phyloP scores from a whole-genome alignment of 2,797 vertebrate species.

The Oryzias sinensis region DNA sequence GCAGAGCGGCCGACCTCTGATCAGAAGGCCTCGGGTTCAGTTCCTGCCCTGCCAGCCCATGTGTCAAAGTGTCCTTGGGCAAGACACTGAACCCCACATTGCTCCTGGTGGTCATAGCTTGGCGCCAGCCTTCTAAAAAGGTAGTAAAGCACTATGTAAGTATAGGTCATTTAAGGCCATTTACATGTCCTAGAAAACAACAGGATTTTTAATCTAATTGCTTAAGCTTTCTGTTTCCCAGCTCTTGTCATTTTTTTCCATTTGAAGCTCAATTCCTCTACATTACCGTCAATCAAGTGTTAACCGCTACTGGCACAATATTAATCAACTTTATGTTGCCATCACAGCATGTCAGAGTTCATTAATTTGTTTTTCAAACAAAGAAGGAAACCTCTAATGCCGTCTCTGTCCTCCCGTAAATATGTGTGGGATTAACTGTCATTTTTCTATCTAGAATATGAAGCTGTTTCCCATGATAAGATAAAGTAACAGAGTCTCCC shows the following conservation, averaged over 20 bases:
- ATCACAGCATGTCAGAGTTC: neutral
- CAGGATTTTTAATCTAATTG: too few species aligned
- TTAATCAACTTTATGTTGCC: constrained; percentile 26
- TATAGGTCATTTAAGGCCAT: too few species aligned
- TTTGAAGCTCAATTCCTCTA: neutral
- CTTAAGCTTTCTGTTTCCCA: neutral
- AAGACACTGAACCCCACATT: too few species aligned
- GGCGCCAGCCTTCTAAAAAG: too few species aligned
- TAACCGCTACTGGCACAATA: neutral
- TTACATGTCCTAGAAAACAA: too few species aligned
- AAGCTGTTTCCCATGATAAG: constrained; percentile 44
- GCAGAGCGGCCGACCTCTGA: too few species aligned
- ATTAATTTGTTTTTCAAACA: constrained; percentile 22
- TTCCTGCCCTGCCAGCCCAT: too few species aligned
- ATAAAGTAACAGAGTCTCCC: constrained; percentile 38
- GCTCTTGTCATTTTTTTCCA: neutral
- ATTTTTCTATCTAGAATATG: constrained; percentile 26
- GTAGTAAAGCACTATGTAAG: too few species aligned
- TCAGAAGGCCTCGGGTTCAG: too few species aligned
- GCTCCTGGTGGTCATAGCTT: too few species aligned
- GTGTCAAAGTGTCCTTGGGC: too few species aligned
- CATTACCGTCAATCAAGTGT: constrained; percentile 3
- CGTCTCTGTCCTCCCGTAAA: constrained; percentile 15
- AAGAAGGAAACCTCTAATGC: constrained; percentile 20
- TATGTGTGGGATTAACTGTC: constrained; percentile 23